A percentile compares a stretch with the other conserved stretches of the same genome.
Evolutionary conservation across 2,888 invertebrate species (phyloP).

Genomic region (Parnassius smintheus): DNA sequence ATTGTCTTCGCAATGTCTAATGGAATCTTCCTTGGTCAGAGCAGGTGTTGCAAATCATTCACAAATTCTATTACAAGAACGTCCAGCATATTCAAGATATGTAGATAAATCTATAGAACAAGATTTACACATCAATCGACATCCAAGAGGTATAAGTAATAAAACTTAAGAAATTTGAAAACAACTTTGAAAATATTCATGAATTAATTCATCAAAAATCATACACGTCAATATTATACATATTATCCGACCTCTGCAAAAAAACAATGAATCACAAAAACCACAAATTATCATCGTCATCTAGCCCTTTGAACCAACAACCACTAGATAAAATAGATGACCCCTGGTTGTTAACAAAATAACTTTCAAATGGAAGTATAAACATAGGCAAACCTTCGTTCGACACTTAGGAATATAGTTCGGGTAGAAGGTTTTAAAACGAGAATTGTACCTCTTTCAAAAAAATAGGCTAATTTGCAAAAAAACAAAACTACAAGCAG

Average conservation of each 20-base stretch:
- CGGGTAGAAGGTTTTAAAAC: slow-evolving; percentile 1
- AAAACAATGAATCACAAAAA: slow-evolving; percentile 8
- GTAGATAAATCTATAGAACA: slow-evolving; percentile 20
- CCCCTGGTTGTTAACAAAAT: slow-evolving; percentile 1
- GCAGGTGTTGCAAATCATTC: background rate
- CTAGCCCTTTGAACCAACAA: slow-evolving; percentile 4
- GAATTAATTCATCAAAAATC: background rate
- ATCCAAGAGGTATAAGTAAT: slow-evolving; percentile 29
- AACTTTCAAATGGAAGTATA: slow-evolving; percentile 4
- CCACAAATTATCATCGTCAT: background rate
- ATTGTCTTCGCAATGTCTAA: background rate
- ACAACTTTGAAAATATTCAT: background rate
- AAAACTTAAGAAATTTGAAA: slow-evolving; percentile 22
- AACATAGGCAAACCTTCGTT: slow-evolving; percentile 4
- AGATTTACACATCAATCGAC: slow-evolving; percentile 36
- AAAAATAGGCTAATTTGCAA: slow-evolving; percentile 1
- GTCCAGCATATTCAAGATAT: slow-evolving; percentile 1
- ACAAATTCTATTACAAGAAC: background rate
- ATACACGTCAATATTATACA: background rate
- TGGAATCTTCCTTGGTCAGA: background rate
- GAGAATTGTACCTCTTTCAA: background rate
- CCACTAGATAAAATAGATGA: slow-evolving; percentile 11
- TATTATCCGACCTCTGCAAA: background rate
- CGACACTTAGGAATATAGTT: background rate
- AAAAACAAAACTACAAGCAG: background rate